phyloP scores from a whole-genome alignment of 2,113 vertebrate genomes.

The Anguilla japonica region DNA sequence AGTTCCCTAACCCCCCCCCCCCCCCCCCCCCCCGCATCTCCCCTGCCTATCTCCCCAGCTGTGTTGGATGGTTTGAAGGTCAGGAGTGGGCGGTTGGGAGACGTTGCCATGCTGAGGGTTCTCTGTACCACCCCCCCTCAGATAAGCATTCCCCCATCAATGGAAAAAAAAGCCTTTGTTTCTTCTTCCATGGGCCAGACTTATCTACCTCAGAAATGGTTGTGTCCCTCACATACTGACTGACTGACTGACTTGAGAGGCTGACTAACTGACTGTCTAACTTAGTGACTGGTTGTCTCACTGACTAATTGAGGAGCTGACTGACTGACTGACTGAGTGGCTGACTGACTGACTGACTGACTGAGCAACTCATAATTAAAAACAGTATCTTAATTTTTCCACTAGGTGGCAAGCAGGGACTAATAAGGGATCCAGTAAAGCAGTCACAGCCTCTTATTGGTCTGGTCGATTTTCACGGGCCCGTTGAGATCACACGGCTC shows the following conservation, averaged over 20 bases:
- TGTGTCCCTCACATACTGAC: neutral
- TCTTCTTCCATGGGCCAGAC: neutral
- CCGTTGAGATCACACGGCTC: no score
- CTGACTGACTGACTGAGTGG: no score
- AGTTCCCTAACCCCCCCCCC: conserved; percentile 33
- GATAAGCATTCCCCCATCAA: conserved; percentile 49
- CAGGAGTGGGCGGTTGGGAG: neutral
- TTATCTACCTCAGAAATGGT: neutral
- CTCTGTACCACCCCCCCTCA: conserved; percentile 1
- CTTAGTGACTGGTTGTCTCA: no score
- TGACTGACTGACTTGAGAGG: no score
- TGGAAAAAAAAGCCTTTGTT: conserved; percentile 26
- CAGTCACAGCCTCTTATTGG: neutral
- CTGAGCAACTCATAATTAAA: no score
- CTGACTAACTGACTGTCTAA: no score
- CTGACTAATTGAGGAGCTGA: no score
- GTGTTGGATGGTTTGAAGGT: neutral
- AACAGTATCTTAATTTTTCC: neutral
- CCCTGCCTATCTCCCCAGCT: no score
- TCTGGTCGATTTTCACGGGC: neutral
- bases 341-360: no score
- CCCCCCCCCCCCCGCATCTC: neutral
- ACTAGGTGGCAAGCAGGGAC: neutral
- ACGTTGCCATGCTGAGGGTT: neutral
- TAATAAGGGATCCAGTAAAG: neutral